Evolutionary conservation across 37 sponge, comb jelly and placozoan genomes (phyloP).

Genomic region (Cladorhizidae sp.): DNA sequence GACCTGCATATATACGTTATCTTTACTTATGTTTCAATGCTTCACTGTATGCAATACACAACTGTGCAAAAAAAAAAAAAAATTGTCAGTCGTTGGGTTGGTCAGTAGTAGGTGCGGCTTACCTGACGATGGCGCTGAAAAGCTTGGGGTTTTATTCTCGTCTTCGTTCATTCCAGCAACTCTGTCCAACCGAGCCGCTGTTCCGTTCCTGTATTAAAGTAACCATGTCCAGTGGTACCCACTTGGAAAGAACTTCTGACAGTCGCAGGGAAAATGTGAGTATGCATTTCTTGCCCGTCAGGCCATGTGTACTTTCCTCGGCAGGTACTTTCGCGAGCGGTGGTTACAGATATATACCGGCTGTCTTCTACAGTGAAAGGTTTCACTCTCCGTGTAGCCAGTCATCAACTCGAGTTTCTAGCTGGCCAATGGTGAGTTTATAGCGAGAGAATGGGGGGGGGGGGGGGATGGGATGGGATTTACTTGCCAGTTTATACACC

Average conservation of each 20-base stretch:
- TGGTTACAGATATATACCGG: slow-evolving; percentile 43
- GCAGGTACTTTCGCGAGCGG: slow-evolving; percentile 36
- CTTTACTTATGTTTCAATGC: too few relatives aligned
- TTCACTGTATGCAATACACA: too few relatives aligned
- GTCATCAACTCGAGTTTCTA: slow-evolving; percentile 42
- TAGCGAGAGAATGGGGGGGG: too few relatives aligned
- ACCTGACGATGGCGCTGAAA: too few relatives aligned
- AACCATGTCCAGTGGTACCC: slow-evolving; percentile 1
- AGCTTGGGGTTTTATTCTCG: neutral
- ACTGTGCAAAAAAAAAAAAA: too few relatives aligned
- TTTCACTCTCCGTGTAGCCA: slow-evolving; percentile 43
- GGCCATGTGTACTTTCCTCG: neutral
- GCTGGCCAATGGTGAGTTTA: slow-evolving; percentile 78
- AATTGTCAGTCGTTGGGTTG: too few relatives aligned
- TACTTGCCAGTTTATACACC: too few relatives aligned
- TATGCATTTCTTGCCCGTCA: neutral
- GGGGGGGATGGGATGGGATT: too few relatives aligned
- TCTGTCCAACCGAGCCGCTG: neutral
- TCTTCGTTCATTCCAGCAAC: neutral
- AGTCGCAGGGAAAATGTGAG: slow-evolving; percentile 22
- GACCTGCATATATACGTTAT: too few relatives aligned
- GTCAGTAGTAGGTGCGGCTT: too few relatives aligned
- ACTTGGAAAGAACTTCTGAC: slow-evolving; percentile 27
- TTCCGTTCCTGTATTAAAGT: neutral
- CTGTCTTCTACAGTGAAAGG: slow-evolving; percentile 79